A percentile compares a stretch with the other conserved stretches of the same genome.
Conservation (phyloP, 2,888 invertebrate species). For the Altica lythri region DNA sequence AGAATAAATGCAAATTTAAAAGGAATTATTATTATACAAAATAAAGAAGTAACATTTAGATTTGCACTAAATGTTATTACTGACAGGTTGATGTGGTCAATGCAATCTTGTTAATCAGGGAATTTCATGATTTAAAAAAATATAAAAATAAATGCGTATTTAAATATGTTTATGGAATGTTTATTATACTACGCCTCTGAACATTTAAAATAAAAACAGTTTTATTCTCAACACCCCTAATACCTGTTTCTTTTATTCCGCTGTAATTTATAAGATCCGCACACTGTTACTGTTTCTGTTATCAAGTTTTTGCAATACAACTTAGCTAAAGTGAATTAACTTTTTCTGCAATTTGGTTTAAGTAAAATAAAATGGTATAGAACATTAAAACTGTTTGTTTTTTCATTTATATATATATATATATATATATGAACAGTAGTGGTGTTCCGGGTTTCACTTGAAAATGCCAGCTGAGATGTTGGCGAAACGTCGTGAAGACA, state of each 20-base stretch:
- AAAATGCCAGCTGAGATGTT: no score
- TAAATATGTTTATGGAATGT: not conserved
- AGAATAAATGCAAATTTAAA: no score
- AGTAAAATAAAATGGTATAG: constrained; percentile 15
- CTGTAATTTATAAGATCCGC: constrained; percentile 13
- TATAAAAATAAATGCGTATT: not conserved
- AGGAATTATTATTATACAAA: not conserved
- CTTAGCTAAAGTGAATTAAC: constrained; percentile 6
- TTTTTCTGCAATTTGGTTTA: constrained; percentile 14
- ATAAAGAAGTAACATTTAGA: not conserved
- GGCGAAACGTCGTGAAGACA: no score
- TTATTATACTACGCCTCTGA: not conserved
- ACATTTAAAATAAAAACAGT: constrained; percentile 1
- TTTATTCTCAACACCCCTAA: constrained; percentile 4
- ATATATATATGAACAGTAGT: no score
- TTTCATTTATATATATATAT: no score
- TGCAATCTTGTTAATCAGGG: not conserved
- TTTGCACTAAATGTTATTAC: not conserved
- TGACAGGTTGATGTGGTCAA: not conserved
- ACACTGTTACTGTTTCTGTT: constrained; percentile 9
- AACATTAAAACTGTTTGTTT: no score
- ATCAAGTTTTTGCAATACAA: constrained; percentile 15
- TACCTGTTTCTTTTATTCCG: constrained; percentile 5
- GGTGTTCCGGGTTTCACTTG: no score
- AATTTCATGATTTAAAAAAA: not conserved